These are phyloP conservation scores for Lampris incognitus DNA, from an alignment of 2,113 vertebrate species.

Conservation along the genomic window DNA sequence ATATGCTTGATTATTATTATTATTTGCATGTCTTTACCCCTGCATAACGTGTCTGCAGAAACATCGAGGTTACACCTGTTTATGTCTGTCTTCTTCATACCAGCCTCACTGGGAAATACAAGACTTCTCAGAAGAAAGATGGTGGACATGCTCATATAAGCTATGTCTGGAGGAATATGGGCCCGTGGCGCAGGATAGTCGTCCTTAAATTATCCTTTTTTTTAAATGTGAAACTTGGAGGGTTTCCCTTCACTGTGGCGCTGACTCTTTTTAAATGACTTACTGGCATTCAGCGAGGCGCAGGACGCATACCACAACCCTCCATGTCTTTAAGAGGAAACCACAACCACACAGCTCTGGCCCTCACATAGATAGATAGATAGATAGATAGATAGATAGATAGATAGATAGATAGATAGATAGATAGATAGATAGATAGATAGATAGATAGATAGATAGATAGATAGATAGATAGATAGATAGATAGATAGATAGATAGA, in stretches of 20 bases:
- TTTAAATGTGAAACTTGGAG: conserved; percentile 2
- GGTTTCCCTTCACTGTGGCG: neutral
- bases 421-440: no score
- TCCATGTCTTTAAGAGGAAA: neutral
- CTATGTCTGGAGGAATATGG: conserved; percentile 40
- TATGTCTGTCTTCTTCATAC: conserved; percentile 66
- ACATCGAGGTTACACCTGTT: conserved; percentile 73
- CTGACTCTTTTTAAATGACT: neutral
- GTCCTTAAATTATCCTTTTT: no score
- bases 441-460: no score
- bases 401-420: no score
- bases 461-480: no score
- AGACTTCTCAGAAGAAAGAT: conserved; percentile 25
- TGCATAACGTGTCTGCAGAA: neutral
- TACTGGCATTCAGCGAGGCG: neutral
- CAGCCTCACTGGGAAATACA: conserved; percentile 50
- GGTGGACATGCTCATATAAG: conserved; percentile 22
- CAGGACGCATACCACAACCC: neutral
- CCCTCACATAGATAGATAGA: no score
- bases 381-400: no score
- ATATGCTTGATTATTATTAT: neutral
- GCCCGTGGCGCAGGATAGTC: neutral
- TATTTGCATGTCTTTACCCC: conserved; percentile 5
- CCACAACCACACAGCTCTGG: neutral
- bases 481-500: no score